phyloP scores from a whole-genome alignment of 2,797 vertebrate genomes.

The Peromyscus attwateri region DNA sequence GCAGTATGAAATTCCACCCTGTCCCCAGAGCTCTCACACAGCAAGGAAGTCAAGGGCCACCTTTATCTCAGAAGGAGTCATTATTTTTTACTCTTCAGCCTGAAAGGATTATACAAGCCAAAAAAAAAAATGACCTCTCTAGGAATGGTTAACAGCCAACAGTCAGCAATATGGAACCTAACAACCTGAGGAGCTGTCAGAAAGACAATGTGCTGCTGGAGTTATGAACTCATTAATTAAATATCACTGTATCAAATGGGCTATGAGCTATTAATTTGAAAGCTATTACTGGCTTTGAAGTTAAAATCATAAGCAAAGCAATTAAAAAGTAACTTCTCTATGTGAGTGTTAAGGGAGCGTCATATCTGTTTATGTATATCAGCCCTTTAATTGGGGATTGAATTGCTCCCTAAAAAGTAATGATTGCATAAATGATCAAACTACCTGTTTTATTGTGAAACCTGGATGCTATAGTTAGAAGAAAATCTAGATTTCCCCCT shows the following conservation, averaged over 20 bases:
- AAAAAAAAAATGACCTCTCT: constrained; percentile 27
- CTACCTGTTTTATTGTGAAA: constrained; percentile 73
- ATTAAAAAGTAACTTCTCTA: constrained; percentile 85
- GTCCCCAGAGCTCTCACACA: background rate
- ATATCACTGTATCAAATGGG: constrained; percentile 85
- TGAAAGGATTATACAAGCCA: background rate
- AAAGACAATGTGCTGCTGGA: constrained; percentile 76
- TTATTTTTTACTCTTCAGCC: background rate
- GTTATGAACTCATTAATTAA: constrained; percentile 87
- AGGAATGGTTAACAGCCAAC: background rate
- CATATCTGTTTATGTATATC: constrained; percentile 82
- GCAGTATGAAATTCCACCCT: background rate
- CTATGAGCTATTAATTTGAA: constrained; percentile 85
- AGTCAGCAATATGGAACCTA: constrained; percentile 67
- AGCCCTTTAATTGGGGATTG: constrained; percentile 78
- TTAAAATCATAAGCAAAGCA: constrained; percentile 85
- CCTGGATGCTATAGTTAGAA: constrained; percentile 61
- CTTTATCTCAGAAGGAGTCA: background rate
- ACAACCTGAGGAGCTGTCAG: constrained; percentile 75
- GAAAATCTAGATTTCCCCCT: constrained; percentile 36
- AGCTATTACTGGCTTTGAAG: constrained; percentile 84
- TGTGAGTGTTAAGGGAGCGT: constrained; percentile 75
- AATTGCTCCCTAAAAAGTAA: constrained; percentile 82
- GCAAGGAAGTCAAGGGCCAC: background rate
- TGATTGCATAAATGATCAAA: constrained; percentile 82